These are phyloP conservation scores for Idaea biselata DNA, from an alignment of 2,888 invertebrate species.

Conservation along the genomic window DNA sequence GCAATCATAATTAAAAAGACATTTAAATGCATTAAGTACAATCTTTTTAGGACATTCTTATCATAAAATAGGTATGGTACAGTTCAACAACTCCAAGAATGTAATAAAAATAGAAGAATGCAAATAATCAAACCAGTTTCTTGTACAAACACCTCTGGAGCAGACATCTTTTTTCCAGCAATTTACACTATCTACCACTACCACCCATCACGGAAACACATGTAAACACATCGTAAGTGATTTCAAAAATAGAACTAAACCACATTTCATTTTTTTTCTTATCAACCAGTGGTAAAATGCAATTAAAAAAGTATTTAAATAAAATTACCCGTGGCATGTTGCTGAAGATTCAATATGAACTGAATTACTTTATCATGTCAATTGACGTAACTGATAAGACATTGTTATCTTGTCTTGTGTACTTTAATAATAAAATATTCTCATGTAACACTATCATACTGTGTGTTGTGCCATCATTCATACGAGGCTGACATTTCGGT, in stretches of 20 bases:
- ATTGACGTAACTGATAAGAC: conserved; percentile 69
- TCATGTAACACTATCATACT: conserved; percentile 33
- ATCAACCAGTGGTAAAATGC: conserved; percentile 14
- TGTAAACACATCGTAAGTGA: conserved; percentile 7
- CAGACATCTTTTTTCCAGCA: conserved; percentile 13
- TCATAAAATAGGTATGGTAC: background rate
- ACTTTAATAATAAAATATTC: conserved; percentile 44
- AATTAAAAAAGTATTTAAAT: conserved; percentile 36
- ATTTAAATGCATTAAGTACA: background rate
- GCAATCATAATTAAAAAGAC: background rate
- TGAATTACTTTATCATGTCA: conserved; percentile 55
- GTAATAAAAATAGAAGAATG: background rate
- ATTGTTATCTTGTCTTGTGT: conserved; percentile 63
- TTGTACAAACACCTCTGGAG: conserved; percentile 6
- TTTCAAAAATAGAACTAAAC: conserved; percentile 15
- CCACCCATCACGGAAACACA: conserved; percentile 20
- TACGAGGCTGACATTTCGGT: conserved; percentile 37
- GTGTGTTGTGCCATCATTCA: conserved; percentile 42
- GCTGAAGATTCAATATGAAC: conserved; percentile 61
- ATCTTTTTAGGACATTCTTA: background rate
- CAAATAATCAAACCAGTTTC: conserved; percentile 14
- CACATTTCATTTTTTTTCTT: conserved; percentile 14
- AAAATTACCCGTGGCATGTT: conserved; percentile 73
- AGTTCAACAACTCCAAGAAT: background rate
- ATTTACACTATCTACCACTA: conserved; percentile 17